Evolutionary conservation across 1,140 invertebrate species (phyloP).

Genomic region (Zaprionus nigranus): DNA sequence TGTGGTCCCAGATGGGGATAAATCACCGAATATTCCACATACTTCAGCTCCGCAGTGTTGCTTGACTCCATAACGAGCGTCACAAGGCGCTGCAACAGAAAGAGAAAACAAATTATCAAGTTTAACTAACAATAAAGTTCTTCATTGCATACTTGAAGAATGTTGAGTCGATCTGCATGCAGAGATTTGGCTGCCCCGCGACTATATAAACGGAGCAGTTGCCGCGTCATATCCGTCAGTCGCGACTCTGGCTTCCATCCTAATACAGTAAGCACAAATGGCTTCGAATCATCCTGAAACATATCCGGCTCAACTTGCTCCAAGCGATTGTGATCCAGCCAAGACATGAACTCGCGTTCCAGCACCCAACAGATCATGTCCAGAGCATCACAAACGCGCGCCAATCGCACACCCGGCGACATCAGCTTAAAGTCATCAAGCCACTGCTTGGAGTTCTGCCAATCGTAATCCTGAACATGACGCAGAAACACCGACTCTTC

Average conservation of each 20-base stretch:
- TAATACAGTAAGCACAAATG: slow-evolving; percentile 59
- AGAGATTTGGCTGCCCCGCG: slow-evolving; percentile 40
- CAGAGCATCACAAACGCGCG: slow-evolving; percentile 56
- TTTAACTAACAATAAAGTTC: not conserved
- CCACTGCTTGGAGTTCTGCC: slow-evolving; percentile 59
- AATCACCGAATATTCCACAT: slow-evolving; percentile 44
- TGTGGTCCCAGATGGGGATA: slow-evolving; percentile 56
- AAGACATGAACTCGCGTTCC: slow-evolving; percentile 62
- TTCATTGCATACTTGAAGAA: slow-evolving; percentile 44
- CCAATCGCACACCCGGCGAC: slow-evolving; percentile 49
- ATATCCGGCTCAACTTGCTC: slow-evolving; percentile 60
- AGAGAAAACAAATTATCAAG: not conserved
- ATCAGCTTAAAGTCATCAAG: slow-evolving; percentile 65
- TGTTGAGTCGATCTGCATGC: slow-evolving; percentile 32
- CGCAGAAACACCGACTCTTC: slow-evolving; percentile 48
- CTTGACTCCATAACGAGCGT: slow-evolving; percentile 62
- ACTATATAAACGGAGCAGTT: slow-evolving; percentile 56
- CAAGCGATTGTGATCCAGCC: slow-evolving; percentile 67
- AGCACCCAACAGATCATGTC: slow-evolving; percentile 58
- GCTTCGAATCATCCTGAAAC: slow-evolving; percentile 59
- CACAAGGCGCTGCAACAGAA: slow-evolving; percentile 44
- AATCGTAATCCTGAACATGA: slow-evolving; percentile 67
- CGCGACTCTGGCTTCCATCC: slow-evolving; percentile 40
- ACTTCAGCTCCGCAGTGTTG: slow-evolving; percentile 63
- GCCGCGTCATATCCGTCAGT: slow-evolving; percentile 43